Evolutionary conservation across 1,140 invertebrate species (phyloP), one percentile per base, ranked within the genome.

Genomic region (Philopotamus ludificatus): DNA sequence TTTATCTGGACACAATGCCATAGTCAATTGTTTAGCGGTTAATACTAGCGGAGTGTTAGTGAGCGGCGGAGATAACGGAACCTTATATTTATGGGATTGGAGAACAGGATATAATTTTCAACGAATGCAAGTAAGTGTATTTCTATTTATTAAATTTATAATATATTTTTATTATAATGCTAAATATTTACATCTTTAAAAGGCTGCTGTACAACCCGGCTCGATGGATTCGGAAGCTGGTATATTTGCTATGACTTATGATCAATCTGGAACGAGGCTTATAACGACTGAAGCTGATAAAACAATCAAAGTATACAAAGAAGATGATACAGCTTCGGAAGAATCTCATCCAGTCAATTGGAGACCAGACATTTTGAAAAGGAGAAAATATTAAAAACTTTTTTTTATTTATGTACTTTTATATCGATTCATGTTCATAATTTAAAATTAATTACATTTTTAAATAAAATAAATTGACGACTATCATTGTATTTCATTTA

Each of bases 171-270:
- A 15, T 8, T 47, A 4, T 47, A 16, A 16, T 47, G 44, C 28
- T 34, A 34, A 34, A 34, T 34, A 34, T 34, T 12, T 12, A 34
- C 4, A 34, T 34, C 12, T 22, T 2, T 76, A 79, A 39, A 87
- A 97, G 85, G 89, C 94, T 1, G 89, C 92, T 10, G 93, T 96
- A 1, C 97, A 99, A 78, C 96, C 97, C 0, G 98, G 97, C n/a
- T 99, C 96, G 1, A 98, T 99, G 88, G 97, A 99, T 76, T 97
- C 93, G 53, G 97, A 99, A 81, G 92, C 94, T 25, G 97, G 97
- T 49, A 94, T 99, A 67, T 99, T 98, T 81, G 89, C 95, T 50
- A 89, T 97, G 84, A 89, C 86, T 2, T 99, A 94, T 81, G 97
- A 99, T 77, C 89, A 93, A 61, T 95, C 93, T 61, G 95, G 95